These are phyloP conservation scores for Anastrepha obliqua DNA, from an alignment of 1,140 invertebrate species.

Conservation along the genomic window DNA sequence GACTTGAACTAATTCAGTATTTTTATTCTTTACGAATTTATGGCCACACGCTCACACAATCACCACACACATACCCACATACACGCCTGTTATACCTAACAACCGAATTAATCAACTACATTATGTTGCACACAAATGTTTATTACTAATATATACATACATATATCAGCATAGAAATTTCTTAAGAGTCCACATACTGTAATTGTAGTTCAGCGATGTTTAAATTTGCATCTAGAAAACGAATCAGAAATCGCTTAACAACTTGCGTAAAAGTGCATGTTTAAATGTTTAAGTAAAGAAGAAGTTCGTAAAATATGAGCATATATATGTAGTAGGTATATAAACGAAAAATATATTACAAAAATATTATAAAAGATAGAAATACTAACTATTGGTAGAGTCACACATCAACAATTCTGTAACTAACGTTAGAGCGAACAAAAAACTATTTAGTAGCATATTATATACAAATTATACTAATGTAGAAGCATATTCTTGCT, in stretches of 20 bases:
- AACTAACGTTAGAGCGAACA: conserved; percentile 9
- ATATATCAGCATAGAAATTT: background rate
- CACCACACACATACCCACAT: background rate
- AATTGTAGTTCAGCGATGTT: background rate
- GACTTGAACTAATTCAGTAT: background rate
- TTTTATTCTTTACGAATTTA: background rate
- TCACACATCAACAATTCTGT: background rate
- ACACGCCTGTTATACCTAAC: background rate
- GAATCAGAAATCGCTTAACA: too few species aligned
- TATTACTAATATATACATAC: conserved; percentile 6
- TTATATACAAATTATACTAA: too few species aligned
- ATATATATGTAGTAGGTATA: background rate
- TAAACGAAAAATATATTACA: background rate
- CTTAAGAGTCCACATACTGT: background rate
- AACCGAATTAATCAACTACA: background rate
- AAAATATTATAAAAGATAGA: background rate
- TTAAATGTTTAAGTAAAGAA: conserved; percentile 1
- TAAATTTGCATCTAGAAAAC: background rate
- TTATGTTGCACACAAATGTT: background rate
- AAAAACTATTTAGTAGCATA: background rate
- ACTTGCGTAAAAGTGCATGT: background rate
- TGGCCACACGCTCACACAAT: background rate
- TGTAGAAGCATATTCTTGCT: too few species aligned
- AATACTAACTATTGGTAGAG: conserved; percentile 26
- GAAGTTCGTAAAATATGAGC: background rate